phyloP scores from a whole-genome alignment of 2,797 vertebrate genomes.

The Selene dorsalis region DNA sequence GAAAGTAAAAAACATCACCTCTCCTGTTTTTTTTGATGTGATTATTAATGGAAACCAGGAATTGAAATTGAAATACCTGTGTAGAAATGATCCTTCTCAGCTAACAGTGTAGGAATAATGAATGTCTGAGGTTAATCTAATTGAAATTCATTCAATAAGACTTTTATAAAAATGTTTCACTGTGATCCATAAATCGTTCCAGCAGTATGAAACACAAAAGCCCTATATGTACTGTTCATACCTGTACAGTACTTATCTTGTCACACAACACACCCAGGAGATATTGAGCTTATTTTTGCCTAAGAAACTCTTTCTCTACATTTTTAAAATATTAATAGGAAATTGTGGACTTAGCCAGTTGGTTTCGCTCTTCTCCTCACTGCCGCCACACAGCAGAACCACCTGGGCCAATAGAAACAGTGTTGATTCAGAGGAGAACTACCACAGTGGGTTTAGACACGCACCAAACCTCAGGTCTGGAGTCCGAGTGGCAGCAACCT shows the following conservation, averaged over 20 bases:
- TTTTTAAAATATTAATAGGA: slow-evolving; percentile 5
- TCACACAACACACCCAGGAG: neutral
- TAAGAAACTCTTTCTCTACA: neutral
- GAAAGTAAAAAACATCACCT: too few species aligned
- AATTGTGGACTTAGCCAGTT: neutral
- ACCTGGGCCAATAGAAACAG: neutral
- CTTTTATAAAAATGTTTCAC: too few species aligned
- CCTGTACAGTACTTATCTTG: neutral
- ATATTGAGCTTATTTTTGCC: neutral
- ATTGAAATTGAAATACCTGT: too few species aligned
- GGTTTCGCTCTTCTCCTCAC: neutral
- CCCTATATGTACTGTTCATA: too few species aligned
- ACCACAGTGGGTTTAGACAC: neutral
- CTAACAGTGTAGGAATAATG: too few species aligned
- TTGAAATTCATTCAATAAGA: too few species aligned
- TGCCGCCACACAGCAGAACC: neutral
- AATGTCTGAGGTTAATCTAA: neutral
- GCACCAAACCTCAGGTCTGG: too few species aligned
- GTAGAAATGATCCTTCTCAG: too few species aligned
- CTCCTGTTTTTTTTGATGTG: too few species aligned
- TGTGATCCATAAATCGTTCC: too few species aligned
- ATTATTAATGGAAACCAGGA: too few species aligned
- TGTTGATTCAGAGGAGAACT: neutral
- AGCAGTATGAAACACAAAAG: too few species aligned
- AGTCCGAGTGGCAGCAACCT: neutral